phyloP scores from a whole-genome alignment of 2,113 vertebrate species.

The Centropristis striata region DNA sequence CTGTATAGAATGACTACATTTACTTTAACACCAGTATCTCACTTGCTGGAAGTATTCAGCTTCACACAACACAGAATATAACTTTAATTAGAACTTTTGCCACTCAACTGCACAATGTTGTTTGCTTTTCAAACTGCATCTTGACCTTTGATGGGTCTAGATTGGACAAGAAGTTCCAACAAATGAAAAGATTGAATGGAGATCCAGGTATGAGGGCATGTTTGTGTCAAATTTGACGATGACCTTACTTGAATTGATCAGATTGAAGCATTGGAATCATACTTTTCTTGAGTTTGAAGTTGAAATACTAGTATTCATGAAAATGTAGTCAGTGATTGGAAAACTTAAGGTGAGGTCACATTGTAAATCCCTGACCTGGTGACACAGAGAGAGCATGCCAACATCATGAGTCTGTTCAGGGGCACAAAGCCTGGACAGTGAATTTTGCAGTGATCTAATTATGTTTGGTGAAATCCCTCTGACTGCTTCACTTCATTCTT shows the following conservation, averaged over 20 bases:
- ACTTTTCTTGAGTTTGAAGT: no score
- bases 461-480: background rate
- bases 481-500: background rate
- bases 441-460: background rate
- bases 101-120: no score
- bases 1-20: background rate
- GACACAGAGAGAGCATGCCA: background rate
- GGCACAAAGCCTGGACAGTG: background rate
- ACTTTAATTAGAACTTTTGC: no score
- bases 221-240: background rate
- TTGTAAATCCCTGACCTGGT: slow-evolving; percentile 16
- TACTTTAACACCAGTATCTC: background rate
- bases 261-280: background rate
- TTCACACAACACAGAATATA: background rate
- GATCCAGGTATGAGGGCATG: background rate
- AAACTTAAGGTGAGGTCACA: background rate
- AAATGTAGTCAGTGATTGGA: background rate
- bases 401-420: background rate
- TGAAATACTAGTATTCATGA: background rate
- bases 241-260: background rate
- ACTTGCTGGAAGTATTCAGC: background rate
- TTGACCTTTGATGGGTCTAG: background rate
- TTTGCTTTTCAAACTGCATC: background rate
- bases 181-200: background rate
- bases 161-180: background rate